phyloP scores from a whole-genome alignment of 2,888 invertebrate genomes.

The Crepidodera aurea region DNA sequence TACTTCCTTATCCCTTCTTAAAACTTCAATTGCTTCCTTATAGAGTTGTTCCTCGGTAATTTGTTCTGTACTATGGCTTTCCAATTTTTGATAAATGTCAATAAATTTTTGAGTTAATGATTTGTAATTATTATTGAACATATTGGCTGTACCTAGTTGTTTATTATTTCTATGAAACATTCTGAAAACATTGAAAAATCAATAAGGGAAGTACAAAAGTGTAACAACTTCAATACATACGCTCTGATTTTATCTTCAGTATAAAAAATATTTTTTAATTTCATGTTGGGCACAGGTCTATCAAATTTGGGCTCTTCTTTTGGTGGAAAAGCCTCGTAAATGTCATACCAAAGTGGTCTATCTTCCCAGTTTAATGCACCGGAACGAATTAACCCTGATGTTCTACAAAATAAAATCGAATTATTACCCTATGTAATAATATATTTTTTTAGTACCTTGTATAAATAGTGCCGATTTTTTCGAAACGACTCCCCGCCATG shows the following conservation, averaged over 20 bases:
- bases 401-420: no score
- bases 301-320: constrained; percentile 81
- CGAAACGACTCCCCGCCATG: constrained; percentile 64
- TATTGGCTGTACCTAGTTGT: constrained; percentile 65
- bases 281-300: constrained; percentile 68
- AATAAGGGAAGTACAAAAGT: background rate
- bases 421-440: background rate
- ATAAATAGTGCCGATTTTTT: constrained; percentile 78
- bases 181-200: constrained; percentile 61
- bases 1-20: constrained; percentile 55
- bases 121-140: constrained; percentile 64
- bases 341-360: constrained; percentile 91
- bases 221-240: constrained; percentile 68
- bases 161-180: constrained; percentile 71
- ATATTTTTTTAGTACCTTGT: constrained; percentile 50
- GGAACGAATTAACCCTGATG: constrained; percentile 78
- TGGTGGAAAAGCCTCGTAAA: constrained; percentile 92
- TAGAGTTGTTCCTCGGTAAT: constrained; percentile 64
- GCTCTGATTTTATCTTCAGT: constrained; percentile 84
- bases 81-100: constrained; percentile 68
- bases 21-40: constrained; percentile 61
- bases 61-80: constrained; percentile 62
- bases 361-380: constrained; percentile 84
- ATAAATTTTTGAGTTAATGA: constrained; percentile 70
- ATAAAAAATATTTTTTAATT: constrained; percentile 79